Base-by-base conservation (phyloP, 2,797 vertebrate species). In the Valencia hispanica region DNA sequence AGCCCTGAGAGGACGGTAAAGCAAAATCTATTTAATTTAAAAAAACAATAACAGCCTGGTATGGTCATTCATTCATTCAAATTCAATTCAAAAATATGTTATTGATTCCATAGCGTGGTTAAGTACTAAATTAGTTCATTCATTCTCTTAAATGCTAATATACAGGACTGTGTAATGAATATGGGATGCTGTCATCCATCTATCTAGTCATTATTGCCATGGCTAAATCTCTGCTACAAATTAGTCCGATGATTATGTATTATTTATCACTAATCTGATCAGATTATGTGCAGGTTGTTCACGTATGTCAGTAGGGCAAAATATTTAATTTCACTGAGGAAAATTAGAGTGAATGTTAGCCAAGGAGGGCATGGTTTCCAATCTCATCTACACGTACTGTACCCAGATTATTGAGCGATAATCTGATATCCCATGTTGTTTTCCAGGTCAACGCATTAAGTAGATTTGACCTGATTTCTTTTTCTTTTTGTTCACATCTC, bases 371-470 rank as follows among this genome's bases (percentile, higher is more conserved):
- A 30, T 57, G n/a, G 55, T 15, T n/a, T 43, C 34, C 14, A 15
- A 1, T 17, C 25, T 45, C 41, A n/a, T 47, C 41, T 34, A 12
- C 55, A 32, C 41, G 8, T 11, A 6, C n/a, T 45, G 41, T 1
- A 4, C 6, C 27, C 55, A 73, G 72, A 73, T 61, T 73, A 73
- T 73, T 30, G 39, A 43, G 65, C 41, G 17, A 25, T 74, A 50
- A 74, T 63, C 57, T 74, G 43, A 36, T 10, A 25, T 25, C 25
- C 55, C 51, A 25, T 34, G 27, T n/a, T 63, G 27, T 25, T 48
- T 65, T 73, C 43, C 57, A 74, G 72, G 59, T 65, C 72, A 74
- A 22, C 27, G 27, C 59, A 74, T 74, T 74, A 66, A 66, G 73
- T 51, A 51, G 45, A 50, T 27, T 27, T 41, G 59, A 66, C 45